Percentiles rank a stretch among this genome's conserved stretches.
phyloP scores from a whole-genome alignment of 2,888 invertebrate species.

The Periphyllus acericola region DNA sequence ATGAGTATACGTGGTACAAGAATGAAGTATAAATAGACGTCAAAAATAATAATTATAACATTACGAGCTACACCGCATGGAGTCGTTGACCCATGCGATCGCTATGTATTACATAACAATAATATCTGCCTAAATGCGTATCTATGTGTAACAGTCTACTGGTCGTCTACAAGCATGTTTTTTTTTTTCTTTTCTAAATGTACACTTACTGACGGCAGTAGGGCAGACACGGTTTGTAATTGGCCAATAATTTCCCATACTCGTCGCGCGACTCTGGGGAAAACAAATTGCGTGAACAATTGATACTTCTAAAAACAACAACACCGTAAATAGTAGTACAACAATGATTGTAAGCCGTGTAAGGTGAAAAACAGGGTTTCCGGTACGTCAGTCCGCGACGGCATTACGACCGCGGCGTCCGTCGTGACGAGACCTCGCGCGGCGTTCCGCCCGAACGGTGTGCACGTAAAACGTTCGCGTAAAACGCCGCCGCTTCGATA shows the following conservation, averaged over 20 bases:
- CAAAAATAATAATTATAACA: too few relatives aligned
- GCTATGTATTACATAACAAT: too few relatives aligned
- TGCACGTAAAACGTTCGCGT: too few relatives aligned
- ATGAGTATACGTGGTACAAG: too few relatives aligned
- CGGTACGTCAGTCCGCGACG: too few relatives aligned
- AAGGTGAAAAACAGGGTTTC: not conserved
- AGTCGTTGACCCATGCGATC: slow-evolving; percentile 41
- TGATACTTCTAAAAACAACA: slow-evolving; percentile 56
- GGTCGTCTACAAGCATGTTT: slow-evolving; percentile 56
- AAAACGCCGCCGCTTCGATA: too few relatives aligned
- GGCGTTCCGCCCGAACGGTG: too few relatives aligned
- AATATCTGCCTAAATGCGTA: slow-evolving; percentile 1
- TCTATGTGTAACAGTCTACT: slow-evolving; percentile 45
- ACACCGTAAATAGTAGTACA: slow-evolving; percentile 18
- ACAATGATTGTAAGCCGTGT: not conserved
- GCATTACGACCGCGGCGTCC: too few relatives aligned
- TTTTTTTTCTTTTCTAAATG: slow-evolving; percentile 37
- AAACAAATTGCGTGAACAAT: slow-evolving; percentile 52
- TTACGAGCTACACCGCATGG: not conserved
- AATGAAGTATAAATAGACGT: too few relatives aligned
- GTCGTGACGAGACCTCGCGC: too few relatives aligned
- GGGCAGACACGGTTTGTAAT: slow-evolving; percentile 47
- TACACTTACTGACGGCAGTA: slow-evolving; percentile 58
- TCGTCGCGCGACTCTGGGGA: slow-evolving; percentile 50
- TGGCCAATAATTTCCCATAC: slow-evolving; percentile 59